These are phyloP conservation scores for Abscondita cerata DNA, from an alignment of 2,888 invertebrate species.

Conservation along the genomic window DNA sequence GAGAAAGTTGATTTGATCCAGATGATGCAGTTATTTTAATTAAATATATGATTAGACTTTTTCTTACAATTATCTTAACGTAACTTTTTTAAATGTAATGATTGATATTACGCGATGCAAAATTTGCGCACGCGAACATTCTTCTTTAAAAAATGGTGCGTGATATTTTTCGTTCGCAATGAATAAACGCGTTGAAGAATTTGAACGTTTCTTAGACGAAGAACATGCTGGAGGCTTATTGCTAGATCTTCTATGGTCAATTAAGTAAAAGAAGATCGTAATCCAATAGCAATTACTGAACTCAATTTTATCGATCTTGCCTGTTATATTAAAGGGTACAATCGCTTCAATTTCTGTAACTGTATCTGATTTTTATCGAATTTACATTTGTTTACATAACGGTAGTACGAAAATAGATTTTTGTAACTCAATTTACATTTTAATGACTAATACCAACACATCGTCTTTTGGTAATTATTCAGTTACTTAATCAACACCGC, in stretches of 20 bases:
- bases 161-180: not conserved
- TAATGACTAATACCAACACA: not conserved
- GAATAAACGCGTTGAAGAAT: not conserved
- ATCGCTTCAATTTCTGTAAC: conserved; percentile 6
- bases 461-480: not conserved
- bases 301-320: conserved; percentile 6
- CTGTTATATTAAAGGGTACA: not conserved
- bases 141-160: not conserved
- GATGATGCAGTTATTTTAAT: conserved; percentile 28
- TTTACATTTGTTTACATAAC: conserved; percentile 7
- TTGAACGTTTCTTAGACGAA: conserved; percentile 5
- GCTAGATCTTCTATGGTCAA: not conserved
- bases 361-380: conserved; percentile 3
- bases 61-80: not conserved
- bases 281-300: conserved; percentile 4
- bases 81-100: conserved; percentile 6
- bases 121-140: conserved; percentile 10
- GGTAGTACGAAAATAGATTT: not conserved
- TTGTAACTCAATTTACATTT: conserved; percentile 1
- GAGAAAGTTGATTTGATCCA: conserved; percentile 30
- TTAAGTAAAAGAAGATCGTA: conserved; percentile 5
- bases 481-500: conserved; percentile 9
- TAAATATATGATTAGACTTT: conserved; percentile 22
- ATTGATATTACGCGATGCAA: not conserved
- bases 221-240: not conserved